phyloP scores from a whole-genome alignment of 2,113 vertebrate genomes.

The Condylura cristata region DNA sequence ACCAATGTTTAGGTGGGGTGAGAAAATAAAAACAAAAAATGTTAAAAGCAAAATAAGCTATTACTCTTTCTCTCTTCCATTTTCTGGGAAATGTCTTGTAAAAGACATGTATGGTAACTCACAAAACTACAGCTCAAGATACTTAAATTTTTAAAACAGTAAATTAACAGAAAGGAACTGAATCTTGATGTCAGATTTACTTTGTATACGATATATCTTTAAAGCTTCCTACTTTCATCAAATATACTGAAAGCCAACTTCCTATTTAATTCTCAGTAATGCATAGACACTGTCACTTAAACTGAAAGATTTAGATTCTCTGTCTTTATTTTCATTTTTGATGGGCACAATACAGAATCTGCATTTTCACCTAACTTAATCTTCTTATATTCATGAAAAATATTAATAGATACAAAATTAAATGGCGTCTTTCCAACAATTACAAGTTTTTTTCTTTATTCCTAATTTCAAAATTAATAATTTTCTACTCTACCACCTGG shows the following conservation, averaged over 20 bases:
- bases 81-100: background rate
- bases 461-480: slow-evolving; percentile 73
- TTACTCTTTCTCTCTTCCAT: background rate
- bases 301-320: slow-evolving; percentile 43
- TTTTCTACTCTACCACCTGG: slow-evolving; percentile 63
- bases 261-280: slow-evolving; percentile 11
- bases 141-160: slow-evolving; percentile 29
- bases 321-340: slow-evolving; percentile 64
- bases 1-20: background rate
- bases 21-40: background rate
- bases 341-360: background rate
- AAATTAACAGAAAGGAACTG: background rate
- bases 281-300: background rate
- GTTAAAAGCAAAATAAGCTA: background rate
- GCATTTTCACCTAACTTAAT: slow-evolving; percentile 62
- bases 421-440: slow-evolving; percentile 81
- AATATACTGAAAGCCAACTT: background rate
- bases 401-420: slow-evolving; percentile 79
- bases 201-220: background rate
- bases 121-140: background rate
- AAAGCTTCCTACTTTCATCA: background rate
- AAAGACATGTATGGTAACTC: background rate
- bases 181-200: background rate
- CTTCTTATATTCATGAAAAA: slow-evolving; percentile 75
- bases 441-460: slow-evolving; percentile 81